phyloP scores from a whole-genome alignment of 2,797 vertebrate genomes.

The Pangasius djambal region DNA sequence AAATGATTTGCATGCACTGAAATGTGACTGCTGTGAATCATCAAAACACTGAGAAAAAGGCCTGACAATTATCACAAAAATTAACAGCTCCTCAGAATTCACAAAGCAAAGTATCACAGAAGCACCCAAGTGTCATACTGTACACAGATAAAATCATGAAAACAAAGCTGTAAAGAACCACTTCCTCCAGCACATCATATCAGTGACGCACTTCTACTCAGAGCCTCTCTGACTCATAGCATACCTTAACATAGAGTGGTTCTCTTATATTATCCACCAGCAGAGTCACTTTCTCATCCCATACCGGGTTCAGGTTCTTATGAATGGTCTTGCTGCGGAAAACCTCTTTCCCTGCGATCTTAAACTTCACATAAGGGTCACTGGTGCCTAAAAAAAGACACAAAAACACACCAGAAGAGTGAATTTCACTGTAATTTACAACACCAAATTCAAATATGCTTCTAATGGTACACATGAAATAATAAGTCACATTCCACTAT shows the following conservation, averaged over 20 bases:
- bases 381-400: slow-evolving; percentile 81
- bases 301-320: slow-evolving; percentile 95
- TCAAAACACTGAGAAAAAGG: not conserved
- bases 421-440: not conserved
- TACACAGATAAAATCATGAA: not conserved
- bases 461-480: no score
- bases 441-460: no score
- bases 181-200: slow-evolving; percentile 7
- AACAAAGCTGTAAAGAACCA: not conserved
- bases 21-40: not conserved
- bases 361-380: slow-evolving; percentile 97
- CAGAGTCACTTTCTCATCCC: slow-evolving; percentile 87
- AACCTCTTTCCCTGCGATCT: slow-evolving; percentile 91
- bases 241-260: slow-evolving; percentile 91
- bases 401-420: not conserved
- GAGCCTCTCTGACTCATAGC: slow-evolving; percentile 9
- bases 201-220: not conserved
- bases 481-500: no score
- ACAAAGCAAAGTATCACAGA: not conserved
- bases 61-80: not conserved
- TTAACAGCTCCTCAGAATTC: not conserved
- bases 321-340: slow-evolving; percentile 95
- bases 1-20: not conserved
- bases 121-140: no score
- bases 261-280: slow-evolving; percentile 84